phyloP scores from a whole-genome alignment of 2,113 vertebrate species.

The Anguilla japonica region DNA sequence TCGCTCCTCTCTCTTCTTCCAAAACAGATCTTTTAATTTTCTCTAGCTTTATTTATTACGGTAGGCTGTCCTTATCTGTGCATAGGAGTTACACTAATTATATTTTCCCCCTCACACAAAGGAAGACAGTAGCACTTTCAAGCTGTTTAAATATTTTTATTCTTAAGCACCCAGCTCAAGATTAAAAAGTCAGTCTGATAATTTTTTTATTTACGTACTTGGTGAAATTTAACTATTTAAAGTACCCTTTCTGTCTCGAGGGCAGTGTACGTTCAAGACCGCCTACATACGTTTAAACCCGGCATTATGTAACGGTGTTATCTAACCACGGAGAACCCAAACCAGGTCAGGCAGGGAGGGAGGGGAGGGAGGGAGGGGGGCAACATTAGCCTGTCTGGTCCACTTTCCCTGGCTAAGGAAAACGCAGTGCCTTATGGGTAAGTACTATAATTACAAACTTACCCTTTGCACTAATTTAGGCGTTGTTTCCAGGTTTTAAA shows the following conservation, averaged over 20 bases:
- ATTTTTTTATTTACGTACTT: neutral
- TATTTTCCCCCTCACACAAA: no score
- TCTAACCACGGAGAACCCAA: conserved; percentile 62
- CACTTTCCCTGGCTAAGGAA: conserved; percentile 33
- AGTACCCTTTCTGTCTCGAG: neutral
- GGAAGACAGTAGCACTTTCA: no score
- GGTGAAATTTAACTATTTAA: neutral
- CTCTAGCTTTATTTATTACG: no score
- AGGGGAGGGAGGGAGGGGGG: neutral
- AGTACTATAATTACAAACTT: neutral
- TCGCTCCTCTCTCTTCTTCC: no score
- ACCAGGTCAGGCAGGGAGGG: conserved; percentile 57
- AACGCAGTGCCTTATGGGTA: conserved; percentile 18
- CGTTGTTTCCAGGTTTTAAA: neutral
- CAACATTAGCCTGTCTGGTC: conserved; percentile 28
- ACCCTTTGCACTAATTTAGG: neutral
- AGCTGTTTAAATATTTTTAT: no score
- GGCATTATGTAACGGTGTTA: conserved; percentile 71
- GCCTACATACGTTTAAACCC: conserved; percentile 50
- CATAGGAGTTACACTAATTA: no score
- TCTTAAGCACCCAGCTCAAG: no score
- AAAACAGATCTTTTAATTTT: no score
- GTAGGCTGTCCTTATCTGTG: no score
- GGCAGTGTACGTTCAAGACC: conserved; percentile 33
- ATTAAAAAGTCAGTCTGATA: neutral